Base-by-base conservation (phyloP, 1,140 invertebrate species). In the Cardiocondyla obscurior region DNA sequence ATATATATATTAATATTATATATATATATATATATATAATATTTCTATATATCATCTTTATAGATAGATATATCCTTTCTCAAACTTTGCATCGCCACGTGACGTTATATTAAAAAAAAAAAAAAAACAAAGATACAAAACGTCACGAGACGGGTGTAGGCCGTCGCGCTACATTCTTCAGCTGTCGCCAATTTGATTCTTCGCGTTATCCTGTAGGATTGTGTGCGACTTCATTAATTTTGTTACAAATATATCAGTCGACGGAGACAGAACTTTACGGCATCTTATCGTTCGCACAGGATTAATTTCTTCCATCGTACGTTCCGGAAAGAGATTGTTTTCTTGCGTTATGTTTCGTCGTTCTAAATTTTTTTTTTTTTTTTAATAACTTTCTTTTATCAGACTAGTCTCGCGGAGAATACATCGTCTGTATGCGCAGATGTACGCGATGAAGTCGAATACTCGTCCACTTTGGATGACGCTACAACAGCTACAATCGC, bases 111-210 rank as follows among this genome's bases (percentile, higher is more conserved):
- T 39, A 60, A 12, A 39, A 74, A 30, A 73, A 60, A 72, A 42
- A 74, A 72, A 49, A 76, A 73, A 30, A 76, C 57, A 46, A 62
- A 76, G 28, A 76, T 22, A 22, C 12, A 33, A 72, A 49, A 88
- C 65, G 86, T 36, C 87, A 86, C 62, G 30, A 70, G 82, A 89
- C 73, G 58, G 69, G 83, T 69, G 14, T 89, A 89, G 88, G 88
- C 88, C 88, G 88, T 73, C 83, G 53, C 79, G 76, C 85, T 89
- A 89, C n/a, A n/a, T 77, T 89, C 67, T 57, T 88, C 85, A 87
- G 83, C 74, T 89, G 74, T 86, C 81, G 83, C 69, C 46, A 36
- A 82, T 88, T 89, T 89, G 87, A 88, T 88, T 88, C 57, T 77
- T 82, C 51, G 57, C 53, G 5, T 82, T 79, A 73, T 72, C 64